Conservation (phyloP, 1,140 invertebrate genomes). For the Rhynchophorus ferrugineus region DNA sequence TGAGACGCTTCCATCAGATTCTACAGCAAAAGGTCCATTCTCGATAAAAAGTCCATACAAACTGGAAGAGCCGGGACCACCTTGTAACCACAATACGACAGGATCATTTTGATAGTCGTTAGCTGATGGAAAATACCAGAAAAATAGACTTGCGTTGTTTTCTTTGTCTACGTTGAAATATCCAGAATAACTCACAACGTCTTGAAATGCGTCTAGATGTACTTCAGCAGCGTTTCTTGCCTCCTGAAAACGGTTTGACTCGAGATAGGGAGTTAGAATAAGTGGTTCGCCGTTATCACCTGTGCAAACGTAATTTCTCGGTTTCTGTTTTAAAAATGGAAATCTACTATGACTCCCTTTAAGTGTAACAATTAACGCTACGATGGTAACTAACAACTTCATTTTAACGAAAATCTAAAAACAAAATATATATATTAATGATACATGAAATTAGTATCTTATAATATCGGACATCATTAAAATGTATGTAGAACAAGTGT, state of each 20-base stretch:
- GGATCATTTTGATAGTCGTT: slow-evolving; percentile 45
- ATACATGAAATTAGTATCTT: too few relatives aligned
- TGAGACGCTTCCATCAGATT: slow-evolving; percentile 39
- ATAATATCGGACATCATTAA: too few relatives aligned
- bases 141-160: slow-evolving; percentile 61
- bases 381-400: too few relatives aligned
- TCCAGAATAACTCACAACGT: slow-evolving; percentile 47
- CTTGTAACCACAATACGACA: slow-evolving; percentile 67
- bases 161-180: slow-evolving; percentile 61
- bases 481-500: too few relatives aligned
- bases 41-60: slow-evolving; percentile 65
- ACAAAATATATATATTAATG: too few relatives aligned
- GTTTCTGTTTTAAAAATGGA: too few relatives aligned
- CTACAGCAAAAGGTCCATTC: slow-evolving; percentile 52
- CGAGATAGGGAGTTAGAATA: neutral
- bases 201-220: slow-evolving; percentile 21
- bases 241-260: slow-evolving; percentile 8
- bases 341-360: too few relatives aligned
- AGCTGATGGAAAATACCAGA: slow-evolving; percentile 69
- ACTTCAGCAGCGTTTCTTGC: slow-evolving; percentile 26
- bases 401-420: too few relatives aligned
- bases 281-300: too few relatives aligned
- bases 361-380: too few relatives aligned
- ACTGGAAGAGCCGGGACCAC: slow-evolving; percentile 62
- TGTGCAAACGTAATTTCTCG: too few relatives aligned